Conservation (phyloP, 2,888 invertebrate species). For the Heteromyza rotundicornis region DNA sequence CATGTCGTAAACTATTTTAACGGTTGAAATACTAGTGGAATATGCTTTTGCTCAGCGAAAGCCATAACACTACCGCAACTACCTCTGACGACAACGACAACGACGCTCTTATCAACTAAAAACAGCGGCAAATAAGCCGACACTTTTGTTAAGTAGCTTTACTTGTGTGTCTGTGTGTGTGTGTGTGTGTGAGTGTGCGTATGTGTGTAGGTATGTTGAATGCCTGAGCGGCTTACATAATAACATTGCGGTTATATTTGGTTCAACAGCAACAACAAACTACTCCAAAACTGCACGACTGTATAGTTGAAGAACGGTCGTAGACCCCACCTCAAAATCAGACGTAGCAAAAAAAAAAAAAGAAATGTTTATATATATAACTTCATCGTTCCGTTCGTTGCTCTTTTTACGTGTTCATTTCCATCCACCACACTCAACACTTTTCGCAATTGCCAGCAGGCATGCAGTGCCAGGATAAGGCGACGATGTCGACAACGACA, state of each 20-base stretch:
- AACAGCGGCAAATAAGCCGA: slow-evolving; percentile 9
- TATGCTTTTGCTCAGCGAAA: too few species aligned
- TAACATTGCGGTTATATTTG: not conserved
- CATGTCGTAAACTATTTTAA: slow-evolving; percentile 11
- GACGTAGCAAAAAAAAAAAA: too few species aligned
- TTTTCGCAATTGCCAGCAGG: slow-evolving; percentile 11
- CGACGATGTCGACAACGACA: slow-evolving; percentile 10
- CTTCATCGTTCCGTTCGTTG: slow-evolving; percentile 17
- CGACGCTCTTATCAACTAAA: not conserved
- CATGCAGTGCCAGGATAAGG: slow-evolving; percentile 22
- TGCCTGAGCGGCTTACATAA: slow-evolving; percentile 12
- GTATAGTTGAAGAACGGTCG: slow-evolving; percentile 23
- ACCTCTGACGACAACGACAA: not conserved
- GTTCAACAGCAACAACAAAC: not conserved
- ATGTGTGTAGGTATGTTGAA: too few species aligned
- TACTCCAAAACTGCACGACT: too few species aligned
- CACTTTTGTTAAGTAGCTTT: slow-evolving; percentile 16
- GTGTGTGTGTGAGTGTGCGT: too few species aligned
- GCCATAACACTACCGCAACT: too few species aligned
- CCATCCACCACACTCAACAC: slow-evolving; percentile 5
- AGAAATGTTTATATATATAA: not conserved
- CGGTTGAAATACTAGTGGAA: slow-evolving; percentile 8
- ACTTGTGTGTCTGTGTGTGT: not conserved
- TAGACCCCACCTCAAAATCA: slow-evolving; percentile 20
- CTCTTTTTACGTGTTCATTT: slow-evolving; percentile 26